phyloP scores from a whole-genome alignment of 2,113 vertebrate genomes.

The Nothobranchius kuhntae region DNA sequence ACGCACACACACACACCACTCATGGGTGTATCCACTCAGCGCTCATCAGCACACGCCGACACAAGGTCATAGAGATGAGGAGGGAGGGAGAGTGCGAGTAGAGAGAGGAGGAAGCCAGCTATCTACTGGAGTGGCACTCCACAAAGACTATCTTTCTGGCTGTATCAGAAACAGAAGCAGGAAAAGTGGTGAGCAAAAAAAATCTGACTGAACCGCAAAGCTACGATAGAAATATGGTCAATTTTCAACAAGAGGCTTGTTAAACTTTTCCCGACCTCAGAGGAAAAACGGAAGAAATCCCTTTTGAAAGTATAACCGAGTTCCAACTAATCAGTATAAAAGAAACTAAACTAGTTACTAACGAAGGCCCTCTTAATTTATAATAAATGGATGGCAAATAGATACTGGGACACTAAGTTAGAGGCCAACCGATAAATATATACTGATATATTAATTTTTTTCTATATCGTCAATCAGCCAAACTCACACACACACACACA shows the following conservation, averaged over 20 bases:
- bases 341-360: too few species aligned
- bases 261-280: neutral
- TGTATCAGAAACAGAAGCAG: slow-evolving; percentile 48
- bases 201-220: slow-evolving; percentile 13
- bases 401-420: neutral
- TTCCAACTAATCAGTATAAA: too few species aligned
- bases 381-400: too few species aligned
- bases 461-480: neutral
- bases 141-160: slow-evolving; percentile 55
- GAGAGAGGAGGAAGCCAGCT: slow-evolving; percentile 54
- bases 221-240: neutral
- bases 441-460: neutral
- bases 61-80: slow-evolving; percentile 60
- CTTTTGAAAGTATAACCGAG: too few species aligned
- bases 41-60: slow-evolving; percentile 74
- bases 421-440: too few species aligned
- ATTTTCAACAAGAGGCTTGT: neutral
- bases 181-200: neutral
- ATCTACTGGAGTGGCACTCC: slow-evolving; percentile 69
- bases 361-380: too few species aligned
- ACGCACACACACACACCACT: slow-evolving; percentile 49
- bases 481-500: neutral
- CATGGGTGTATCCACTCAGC: slow-evolving; percentile 66
- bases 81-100: slow-evolving; percentile 14
- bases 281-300: too few species aligned